Evolutionary conservation across 35 echinoderm and acorn worm species (phyloP), one percentile per base, ranked within the genome.

Genomic region (Lytechinus pictus): DNA sequence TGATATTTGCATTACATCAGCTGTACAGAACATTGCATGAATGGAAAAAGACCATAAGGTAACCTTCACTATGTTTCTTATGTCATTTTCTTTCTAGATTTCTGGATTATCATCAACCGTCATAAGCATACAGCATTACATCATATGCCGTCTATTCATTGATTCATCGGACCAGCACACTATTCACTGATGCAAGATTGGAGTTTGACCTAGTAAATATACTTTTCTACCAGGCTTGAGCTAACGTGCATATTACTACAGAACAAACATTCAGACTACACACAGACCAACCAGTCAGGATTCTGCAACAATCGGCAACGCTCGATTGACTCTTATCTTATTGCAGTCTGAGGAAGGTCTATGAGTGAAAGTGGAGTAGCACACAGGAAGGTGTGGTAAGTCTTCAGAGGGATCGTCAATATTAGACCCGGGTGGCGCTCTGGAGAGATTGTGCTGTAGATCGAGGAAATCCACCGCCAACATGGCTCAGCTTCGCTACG

Each of bases 401-500:
- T 52, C 88, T 52, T 90, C 28, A 54, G 52, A 21, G 88, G 1
- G 88, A 54, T 52, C 12, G 88, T 54, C 52, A 54, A 90, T 51
- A 90, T 52, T 90, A 13, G 88, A 54, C 52, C 52, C 52, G 88
- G 52, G 92, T 16, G 53, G 27, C 92, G 92, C 92, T 93, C 92
- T 93, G 92, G 92, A 93, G 92, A 93, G 92, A 93, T 93, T 93
- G 92, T 93, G 92, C 54, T 93, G 92, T 28, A 93, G 57, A 54
- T 93, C 92, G 53, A 54, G 92, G 53, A 93, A 93, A 57, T 93
- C 92, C 11, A 19, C 92, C 53, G 92, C 92, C 92, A 57, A 93
- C n/a, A 99, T 99, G 98, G 98, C 98, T 72, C 98, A 99, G 91
- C 95, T 99, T 54, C 96, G 97, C 21, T 99, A 99, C 56, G 96